Conservation (phyloP, 2,113 vertebrate genomes). For the Tonatia bakeri region DNA sequence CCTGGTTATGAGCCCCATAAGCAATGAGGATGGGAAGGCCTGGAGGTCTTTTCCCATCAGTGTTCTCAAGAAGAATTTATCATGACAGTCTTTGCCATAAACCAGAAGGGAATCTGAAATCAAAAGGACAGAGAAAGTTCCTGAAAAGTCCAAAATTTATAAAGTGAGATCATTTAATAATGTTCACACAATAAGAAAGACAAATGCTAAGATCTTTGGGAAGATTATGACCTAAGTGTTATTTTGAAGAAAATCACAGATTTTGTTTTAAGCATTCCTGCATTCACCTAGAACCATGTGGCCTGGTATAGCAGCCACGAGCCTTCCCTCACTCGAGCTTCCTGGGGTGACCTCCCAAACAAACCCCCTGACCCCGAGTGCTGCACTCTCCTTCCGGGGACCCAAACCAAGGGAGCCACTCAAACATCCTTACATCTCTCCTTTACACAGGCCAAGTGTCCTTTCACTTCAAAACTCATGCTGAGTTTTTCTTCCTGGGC, state of each 20-base stretch:
- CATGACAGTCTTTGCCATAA: neutral
- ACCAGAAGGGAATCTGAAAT: neutral
- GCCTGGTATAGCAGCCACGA: neutral
- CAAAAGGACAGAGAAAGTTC: constrained; percentile 8
- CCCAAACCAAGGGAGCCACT: neutral
- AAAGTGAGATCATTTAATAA: neutral
- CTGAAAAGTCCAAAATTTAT: neutral
- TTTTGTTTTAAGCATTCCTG: neutral
- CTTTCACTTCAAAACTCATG: neutral
- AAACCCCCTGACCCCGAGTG: neutral
- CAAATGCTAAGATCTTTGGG: neutral
- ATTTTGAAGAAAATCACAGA: neutral
- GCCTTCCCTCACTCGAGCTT: neutral
- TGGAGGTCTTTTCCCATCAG: neutral
- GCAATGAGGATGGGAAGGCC: neutral
- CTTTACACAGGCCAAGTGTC: neutral
- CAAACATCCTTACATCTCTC: neutral
- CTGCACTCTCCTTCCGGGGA: neutral
- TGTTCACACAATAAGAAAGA: neutral
- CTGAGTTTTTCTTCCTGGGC: neutral
- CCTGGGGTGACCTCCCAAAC: neutral
- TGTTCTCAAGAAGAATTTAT: neutral
- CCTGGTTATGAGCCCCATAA: neutral
- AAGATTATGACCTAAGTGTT: neutral
- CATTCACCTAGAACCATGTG: neutral